Conservation (phyloP, 2,797 vertebrate genomes). For the Meriones psammophilus region DNA sequence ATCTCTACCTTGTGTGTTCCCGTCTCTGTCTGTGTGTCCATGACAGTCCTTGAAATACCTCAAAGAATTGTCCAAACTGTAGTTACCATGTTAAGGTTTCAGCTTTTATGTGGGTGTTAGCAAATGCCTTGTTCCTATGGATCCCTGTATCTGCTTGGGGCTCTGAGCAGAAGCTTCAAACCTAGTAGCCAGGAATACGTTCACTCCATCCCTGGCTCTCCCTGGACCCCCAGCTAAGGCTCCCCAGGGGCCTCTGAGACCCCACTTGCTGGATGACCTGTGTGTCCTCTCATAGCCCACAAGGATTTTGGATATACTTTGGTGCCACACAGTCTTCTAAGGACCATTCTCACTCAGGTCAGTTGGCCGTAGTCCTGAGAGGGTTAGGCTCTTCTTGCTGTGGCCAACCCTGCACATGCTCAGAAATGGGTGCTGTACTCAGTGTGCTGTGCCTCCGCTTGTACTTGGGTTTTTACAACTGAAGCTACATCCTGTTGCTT, state of each 20-base stretch:
- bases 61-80: not conserved
- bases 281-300: not conserved
- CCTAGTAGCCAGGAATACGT: not conserved
- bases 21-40: no score
- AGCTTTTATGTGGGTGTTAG: not conserved
- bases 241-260: not conserved
- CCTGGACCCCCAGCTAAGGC: not conserved
- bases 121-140: no score
- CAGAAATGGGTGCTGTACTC: not conserved
- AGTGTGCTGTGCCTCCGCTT: no score
- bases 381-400: not conserved
- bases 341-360: not conserved
- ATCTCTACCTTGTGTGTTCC: no score
- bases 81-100: not conserved
- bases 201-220: no score
- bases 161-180: not conserved
- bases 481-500: not conserved
- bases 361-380: not conserved
- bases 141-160: not conserved
- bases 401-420: not conserved
- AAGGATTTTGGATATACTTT: not conserved
- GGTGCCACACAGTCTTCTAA: not conserved
- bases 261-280: not conserved
- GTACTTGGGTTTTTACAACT: no score
- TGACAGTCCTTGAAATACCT: not conserved